Percentiles rank a stretch among this genome's conserved stretches.
These are phyloP conservation scores for Agapetus fuscipes DNA, from an alignment of 2,888 invertebrate genomes.

Conservation along the genomic window DNA sequence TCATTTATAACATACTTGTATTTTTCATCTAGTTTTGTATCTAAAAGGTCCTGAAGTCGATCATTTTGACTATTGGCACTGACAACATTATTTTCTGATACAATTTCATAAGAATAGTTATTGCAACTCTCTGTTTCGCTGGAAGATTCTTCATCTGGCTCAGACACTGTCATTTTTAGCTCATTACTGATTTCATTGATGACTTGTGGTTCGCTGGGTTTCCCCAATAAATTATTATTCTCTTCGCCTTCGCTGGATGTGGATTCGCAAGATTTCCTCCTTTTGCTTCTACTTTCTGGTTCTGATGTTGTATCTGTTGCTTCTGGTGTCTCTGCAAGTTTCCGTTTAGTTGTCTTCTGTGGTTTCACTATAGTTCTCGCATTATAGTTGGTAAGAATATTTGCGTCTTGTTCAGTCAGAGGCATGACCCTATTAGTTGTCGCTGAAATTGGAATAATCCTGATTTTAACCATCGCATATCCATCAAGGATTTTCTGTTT, in stretches of 20 bases:
- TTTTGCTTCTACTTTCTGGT: slow-evolving; percentile 20
- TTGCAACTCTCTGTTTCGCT: slow-evolving; percentile 19
- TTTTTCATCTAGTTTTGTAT: slow-evolving; percentile 44
- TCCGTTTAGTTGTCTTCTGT: slow-evolving; percentile 32
- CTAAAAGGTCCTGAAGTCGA: slow-evolving; percentile 39
- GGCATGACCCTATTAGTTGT: slow-evolving; percentile 37
- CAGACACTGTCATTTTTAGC: slow-evolving; percentile 1
- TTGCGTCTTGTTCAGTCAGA: slow-evolving; percentile 43
- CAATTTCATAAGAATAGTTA: slow-evolving; percentile 20
- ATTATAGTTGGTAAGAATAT: slow-evolving; percentile 43
- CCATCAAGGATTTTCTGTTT: slow-evolving; percentile 43
- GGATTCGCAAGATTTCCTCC: slow-evolving; percentile 38
- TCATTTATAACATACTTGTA: slow-evolving; percentile 46
- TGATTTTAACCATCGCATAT: slow-evolving; percentile 40
- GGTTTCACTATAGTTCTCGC: slow-evolving; percentile 42
- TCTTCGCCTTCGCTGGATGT: slow-evolving; percentile 36
- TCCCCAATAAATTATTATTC: slow-evolving; percentile 24
- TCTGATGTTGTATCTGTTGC: slow-evolving; percentile 22
- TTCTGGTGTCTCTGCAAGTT: slow-evolving; percentile 30
- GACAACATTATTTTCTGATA: slow-evolving; percentile 15
- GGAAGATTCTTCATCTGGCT: slow-evolving; percentile 14
- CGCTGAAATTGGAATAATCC: slow-evolving; percentile 42
- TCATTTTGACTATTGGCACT: slow-evolving; percentile 3
- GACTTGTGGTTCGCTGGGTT: no score
- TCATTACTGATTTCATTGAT: no score